A percentile compares a stretch with the other conserved stretches of the same genome.
phyloP scores from a whole-genome alignment of 2,797 vertebrate genomes.

The Propithecus perrieri region DNA sequence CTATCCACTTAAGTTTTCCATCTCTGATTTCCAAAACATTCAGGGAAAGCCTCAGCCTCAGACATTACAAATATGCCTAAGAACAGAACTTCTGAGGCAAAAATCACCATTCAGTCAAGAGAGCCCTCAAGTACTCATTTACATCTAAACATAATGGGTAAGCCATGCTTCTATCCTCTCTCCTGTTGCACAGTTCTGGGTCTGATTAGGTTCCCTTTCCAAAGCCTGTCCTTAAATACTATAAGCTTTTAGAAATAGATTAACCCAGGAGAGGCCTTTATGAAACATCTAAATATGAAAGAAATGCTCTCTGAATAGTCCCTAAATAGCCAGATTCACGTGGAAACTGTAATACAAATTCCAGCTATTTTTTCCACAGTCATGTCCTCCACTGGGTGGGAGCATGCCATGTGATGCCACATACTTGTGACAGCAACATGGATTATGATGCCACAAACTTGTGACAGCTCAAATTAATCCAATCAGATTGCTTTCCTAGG shows the following conservation, averaged over 20 bases:
- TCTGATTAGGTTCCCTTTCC: not conserved
- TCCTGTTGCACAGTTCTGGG: not conserved
- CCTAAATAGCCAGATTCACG: not conserved
- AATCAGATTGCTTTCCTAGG: not conserved
- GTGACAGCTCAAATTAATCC: not conserved
- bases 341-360: not conserved
- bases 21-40: slow-evolving; percentile 69
- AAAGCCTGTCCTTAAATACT: slow-evolving; percentile 25
- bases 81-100: not conserved
- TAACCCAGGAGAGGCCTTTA: not conserved
- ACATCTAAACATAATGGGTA: not conserved
- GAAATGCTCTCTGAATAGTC: not conserved
- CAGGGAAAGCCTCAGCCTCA: not conserved
- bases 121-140: not conserved
- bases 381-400: not conserved
- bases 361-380: not conserved
- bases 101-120: not conserved
- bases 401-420: not conserved
- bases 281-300: slow-evolving; percentile 22
- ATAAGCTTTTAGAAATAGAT: slow-evolving; percentile 11
- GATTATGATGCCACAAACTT: not conserved
- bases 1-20: slow-evolving; percentile 61
- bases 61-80: not conserved
- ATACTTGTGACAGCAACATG: not conserved
- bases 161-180: not conserved